Conservation (phyloP, 1,140 invertebrate genomes). For the Arctopsyche grandis region DNA sequence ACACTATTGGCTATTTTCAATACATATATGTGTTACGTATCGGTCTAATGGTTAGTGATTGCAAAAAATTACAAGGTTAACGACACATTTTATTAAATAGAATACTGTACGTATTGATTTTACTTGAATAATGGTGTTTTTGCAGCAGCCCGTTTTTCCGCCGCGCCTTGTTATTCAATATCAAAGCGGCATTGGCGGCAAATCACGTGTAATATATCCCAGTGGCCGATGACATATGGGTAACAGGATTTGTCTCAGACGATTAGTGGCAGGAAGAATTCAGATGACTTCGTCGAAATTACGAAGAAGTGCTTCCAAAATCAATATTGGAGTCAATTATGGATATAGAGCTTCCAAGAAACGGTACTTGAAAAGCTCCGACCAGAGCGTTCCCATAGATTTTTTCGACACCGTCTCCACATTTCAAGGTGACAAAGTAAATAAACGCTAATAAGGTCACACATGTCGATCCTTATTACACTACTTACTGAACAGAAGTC, state of each 20-base stretch:
- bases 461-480: background rate
- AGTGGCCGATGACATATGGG: conserved; percentile 26
- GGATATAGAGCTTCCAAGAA: conserved; percentile 38
- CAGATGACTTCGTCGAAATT: background rate
- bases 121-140: no score
- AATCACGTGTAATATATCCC: background rate
- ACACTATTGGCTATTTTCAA: no score
- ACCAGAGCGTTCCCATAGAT: conserved; percentile 18
- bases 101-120: no score
- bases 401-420: conserved; percentile 6
- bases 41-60: no score
- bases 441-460: background rate
- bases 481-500: no score
- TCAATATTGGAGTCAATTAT: conserved; percentile 22
- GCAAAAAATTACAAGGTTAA: no score
- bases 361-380: conserved; percentile 23
- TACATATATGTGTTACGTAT: no score
- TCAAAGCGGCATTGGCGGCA: background rate
- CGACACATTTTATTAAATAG: no score
- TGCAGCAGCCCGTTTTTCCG: no score
- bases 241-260: conserved; percentile 21
- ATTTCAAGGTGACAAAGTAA: conserved; percentile 1
- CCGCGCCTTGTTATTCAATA: background rate
- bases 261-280: conserved; percentile 20
- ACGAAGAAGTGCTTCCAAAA: conserved; percentile 18